Base-by-base conservation (phyloP, 2,888 invertebrate genomes). In the Cyaniris semiargus region DNA sequence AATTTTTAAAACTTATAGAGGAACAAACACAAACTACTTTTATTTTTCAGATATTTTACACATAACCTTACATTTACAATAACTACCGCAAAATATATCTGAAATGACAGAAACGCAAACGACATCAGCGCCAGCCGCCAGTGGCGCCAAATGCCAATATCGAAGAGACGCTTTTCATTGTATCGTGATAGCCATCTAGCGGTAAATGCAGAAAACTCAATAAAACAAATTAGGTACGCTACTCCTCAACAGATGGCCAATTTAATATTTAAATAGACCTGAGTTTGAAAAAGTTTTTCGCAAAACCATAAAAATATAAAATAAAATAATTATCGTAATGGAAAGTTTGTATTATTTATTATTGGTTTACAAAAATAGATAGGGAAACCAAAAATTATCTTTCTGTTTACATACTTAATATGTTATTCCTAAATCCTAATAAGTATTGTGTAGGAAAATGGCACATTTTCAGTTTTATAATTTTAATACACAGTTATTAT, bases 31-130 rank as follows among this genome's bases (percentile, higher is more conserved):
- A 81, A 79, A 80, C 76, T 81, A 78, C 82, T 83, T 82, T 70
- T 78, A 77, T 70, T 44, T 70, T 70, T 70, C 38, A 18, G 58
- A 77, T 60, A 82, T 83, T 83, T 82, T 80, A 83, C 85, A 85
- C 87, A 88, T 91, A 90, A 90, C 91, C 89, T 90, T 85, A 82
- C 79, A 81, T 79, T 81, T 80, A 80, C 77, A 76, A n/a, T n/a
- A n/a, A 27, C 70, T 72, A 34, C 76, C 56, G 53, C 78, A 78
- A 80, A 75, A 44, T 56, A 70, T 21, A 70, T 34, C 76, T 72
- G 75, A 70, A 76, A 78, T 70, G 21, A 70, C 77, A 77, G 77
- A 76, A 53, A 53, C 53, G 3, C 53, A 53, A 53, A 53, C 78
- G 77, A 81, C 79, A 78, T 78, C 79, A 79, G 79, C 80, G 81